Conservation (phyloP, 2,797 vertebrate genomes). For the Furcifer pardalis region DNA sequence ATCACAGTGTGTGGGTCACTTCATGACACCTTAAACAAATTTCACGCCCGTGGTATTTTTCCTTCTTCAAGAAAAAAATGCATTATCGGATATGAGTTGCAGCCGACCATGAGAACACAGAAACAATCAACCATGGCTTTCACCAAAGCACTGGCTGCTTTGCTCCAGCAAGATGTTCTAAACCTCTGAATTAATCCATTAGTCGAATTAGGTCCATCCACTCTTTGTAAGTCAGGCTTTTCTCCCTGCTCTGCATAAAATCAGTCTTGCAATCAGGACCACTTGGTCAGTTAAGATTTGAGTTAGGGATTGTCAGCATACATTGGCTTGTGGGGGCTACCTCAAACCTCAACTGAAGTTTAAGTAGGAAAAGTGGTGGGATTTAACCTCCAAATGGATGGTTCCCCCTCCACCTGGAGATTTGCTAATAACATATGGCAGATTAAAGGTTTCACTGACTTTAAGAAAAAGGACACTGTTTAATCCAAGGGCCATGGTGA, state of each 20-base stretch:
- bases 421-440: constrained; percentile 35
- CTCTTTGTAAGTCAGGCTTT: not conserved
- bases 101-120: too few species aligned
- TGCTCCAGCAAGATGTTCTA: constrained; percentile 8
- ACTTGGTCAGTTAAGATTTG: not conserved
- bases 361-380: not conserved
- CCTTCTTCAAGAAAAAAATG: too few species aligned
- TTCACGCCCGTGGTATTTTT: too few species aligned
- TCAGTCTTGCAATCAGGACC: accelerated
- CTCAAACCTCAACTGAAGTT: constrained; percentile 1
- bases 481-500: constrained; percentile 26
- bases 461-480: constrained; percentile 45
- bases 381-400: constrained; percentile 15
- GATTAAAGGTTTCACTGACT: constrained; percentile 35
- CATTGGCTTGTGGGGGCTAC: accelerated
- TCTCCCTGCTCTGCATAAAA: accelerated
- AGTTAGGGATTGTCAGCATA: not conserved
- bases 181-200: constrained; percentile 6
- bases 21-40: too few species aligned
- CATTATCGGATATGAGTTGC: too few species aligned
- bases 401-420: constrained; percentile 5
- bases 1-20: too few species aligned
- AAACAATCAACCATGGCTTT: constrained; percentile 49
- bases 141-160: constrained; percentile 28
- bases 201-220: accelerated